Base-by-base conservation (phyloP, 2,888 invertebrate species). In the Amblyteles armatorius region DNA sequence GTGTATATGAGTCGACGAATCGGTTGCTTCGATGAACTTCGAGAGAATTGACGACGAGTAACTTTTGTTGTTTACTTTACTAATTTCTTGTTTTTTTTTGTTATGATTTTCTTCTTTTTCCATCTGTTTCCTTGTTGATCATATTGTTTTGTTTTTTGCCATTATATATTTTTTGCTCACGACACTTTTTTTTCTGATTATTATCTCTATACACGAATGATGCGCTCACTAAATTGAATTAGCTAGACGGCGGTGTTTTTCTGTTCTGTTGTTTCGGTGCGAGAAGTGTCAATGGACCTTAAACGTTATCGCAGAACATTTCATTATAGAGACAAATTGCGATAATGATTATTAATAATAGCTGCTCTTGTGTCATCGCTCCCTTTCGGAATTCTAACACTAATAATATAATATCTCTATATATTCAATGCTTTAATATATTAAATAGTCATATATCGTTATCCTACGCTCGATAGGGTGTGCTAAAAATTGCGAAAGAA, bases 401-500 rank as follows among this genome's bases (percentile, higher is more conserved):
- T 90, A 88, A 87, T 88, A 85, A 86, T 89, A 88, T 90, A 89
- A 89, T 89, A 86, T 89, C 84, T 89, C 86, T 89, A 87, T 91
- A 91, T 91, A 90, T 89, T 91, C 86, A 90, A 90, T 90, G 87
- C 76, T 88, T 89, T 87, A 88, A 90, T 91, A 92, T 92, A 91
- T 92, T 92, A 92, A 92, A 92, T 92, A 91, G 91, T 91, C 79
- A 88, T 90, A 89, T 90, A 88, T 89, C 86, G 86, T 91, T 91
- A 91, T 83, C 86, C 88, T 90, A 90, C 85, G 87, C 80, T 86
- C 83, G 77, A 85, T 83, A 88, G 83, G 87, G 87, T 86, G 83
- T 81, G 86, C 88, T 79, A 79, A 82, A 79, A 83, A 80, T 77
- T 71, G 60, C 69, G 40, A 77, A 67, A 57, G 19, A 9, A 83